These are phyloP conservation scores for Polyodon spathula DNA, from an alignment of 2,113 vertebrate species.

Conservation along the genomic window DNA sequence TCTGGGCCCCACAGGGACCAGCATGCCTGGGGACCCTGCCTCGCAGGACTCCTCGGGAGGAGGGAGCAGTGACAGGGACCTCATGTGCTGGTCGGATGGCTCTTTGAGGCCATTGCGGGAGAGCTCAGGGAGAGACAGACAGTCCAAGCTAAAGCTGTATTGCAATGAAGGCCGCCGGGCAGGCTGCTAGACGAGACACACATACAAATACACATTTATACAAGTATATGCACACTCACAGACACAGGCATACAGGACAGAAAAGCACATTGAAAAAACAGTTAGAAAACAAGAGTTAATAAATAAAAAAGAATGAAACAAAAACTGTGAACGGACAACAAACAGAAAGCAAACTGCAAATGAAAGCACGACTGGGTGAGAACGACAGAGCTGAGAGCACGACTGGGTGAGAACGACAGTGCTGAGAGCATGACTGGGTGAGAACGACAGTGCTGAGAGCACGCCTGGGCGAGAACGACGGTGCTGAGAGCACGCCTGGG, in stretches of 20 bases:
- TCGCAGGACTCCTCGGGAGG: not conserved
- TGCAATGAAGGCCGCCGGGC: slow-evolving; percentile 15
- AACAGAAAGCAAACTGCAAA: not conserved
- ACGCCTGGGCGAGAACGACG: no score
- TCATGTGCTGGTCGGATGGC: slow-evolving; percentile 1
- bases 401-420: no score
- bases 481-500: no score
- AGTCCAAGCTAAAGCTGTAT: slow-evolving; percentile 19
- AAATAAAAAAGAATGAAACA: not conserved
- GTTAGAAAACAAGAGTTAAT: not conserved
- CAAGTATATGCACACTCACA: no score
- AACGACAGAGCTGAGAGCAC: no score
- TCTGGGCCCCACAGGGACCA: slow-evolving; percentile 7
- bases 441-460: no score
- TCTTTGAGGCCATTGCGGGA: slow-evolving; percentile 9
- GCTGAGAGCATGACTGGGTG: no score
- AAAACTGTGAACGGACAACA: not conserved
- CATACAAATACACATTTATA: slow-evolving; percentile 15
- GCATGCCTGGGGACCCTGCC: not conserved
- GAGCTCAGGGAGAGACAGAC: slow-evolving; percentile 14
- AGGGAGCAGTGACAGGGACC: slow-evolving; percentile 5
- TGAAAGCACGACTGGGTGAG: no score
- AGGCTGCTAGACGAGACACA: slow-evolving; percentile 12
- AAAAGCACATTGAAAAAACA: not conserved
- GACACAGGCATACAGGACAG: not conserved